Conservation (phyloP, 2,113 vertebrate species). For the Protobothrops mucrosquamatus region DNA sequence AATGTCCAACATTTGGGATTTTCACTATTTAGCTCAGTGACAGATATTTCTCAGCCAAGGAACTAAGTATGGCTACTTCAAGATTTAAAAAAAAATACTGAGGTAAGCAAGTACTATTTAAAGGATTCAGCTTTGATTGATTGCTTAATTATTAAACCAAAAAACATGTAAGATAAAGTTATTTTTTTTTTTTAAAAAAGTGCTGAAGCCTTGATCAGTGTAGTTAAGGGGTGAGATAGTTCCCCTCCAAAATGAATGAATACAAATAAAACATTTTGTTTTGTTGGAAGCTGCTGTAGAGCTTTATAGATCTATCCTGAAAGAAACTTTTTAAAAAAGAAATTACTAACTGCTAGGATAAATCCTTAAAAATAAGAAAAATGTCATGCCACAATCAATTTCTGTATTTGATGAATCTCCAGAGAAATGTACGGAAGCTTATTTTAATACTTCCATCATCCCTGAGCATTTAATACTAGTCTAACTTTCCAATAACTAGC, state of each 20-base stretch:
- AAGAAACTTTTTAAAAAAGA: background rate
- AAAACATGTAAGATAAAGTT: constrained; percentile 44
- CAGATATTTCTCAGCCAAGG: background rate
- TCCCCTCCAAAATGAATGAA: constrained; percentile 29
- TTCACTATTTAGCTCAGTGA: background rate
- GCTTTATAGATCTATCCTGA: constrained; percentile 32
- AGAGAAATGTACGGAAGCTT: constrained; percentile 45
- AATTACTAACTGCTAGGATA: constrained; percentile 2
- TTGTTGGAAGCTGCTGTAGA: constrained; percentile 42
- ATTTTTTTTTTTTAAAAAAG: constrained; percentile 48
- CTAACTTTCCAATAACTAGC: constrained; percentile 34
- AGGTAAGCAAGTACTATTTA: constrained; percentile 9
- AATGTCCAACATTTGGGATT: background rate
- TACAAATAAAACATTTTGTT: constrained; percentile 37
- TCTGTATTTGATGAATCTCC: constrained; percentile 18
- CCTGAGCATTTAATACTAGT: constrained; percentile 40
- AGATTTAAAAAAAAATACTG: background rate
- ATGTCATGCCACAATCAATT: constrained; percentile 8
- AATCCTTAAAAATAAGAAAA: constrained; percentile 41
- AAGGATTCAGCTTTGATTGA: constrained; percentile 16
- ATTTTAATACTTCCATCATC: constrained; percentile 34
- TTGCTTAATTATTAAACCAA: constrained; percentile 22
- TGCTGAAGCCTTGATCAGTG: constrained; percentile 45
- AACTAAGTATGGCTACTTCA: background rate
- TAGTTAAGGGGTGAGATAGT: constrained; percentile 11